Base-by-base conservation (phyloP, 2,113 vertebrate species). In the Telmatochromis sp. region DNA sequence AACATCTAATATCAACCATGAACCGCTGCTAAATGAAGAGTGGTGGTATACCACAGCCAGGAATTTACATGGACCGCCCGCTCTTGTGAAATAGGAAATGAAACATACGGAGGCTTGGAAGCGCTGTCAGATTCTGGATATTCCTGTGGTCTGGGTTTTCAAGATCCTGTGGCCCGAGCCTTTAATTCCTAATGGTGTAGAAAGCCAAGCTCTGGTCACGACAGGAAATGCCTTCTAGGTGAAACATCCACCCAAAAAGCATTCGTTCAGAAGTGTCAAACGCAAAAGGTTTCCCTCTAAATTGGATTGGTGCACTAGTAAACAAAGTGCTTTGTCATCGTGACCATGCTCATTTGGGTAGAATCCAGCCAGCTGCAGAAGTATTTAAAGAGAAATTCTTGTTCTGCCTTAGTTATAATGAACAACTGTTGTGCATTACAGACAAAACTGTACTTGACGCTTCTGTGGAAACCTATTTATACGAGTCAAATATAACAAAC, bases 51-150 rank as follows among this genome's bases (percentile, higher is more conserved):
- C 93, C 89, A 35, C 85, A 90, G 87, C 81, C 83, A 90, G 85
- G 93, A 94, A 95, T 94, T 89, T 86, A 81, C 93, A 93, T 89
- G 90, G 81, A 82, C 91, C 75, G 84, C 87, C 79, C 49, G 79
- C 89, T 90, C 89, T 95, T 94, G 91, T 82, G 90, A 95, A 96
- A 96, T 92, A 92, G 93, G 95, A 95, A 95, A 94, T 95, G 89
- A 95, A 95, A 93, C 89, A 87, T 85, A 87, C 35, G 40, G 86
- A 78, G 94, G 19, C 54, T 86, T 92, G 90, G 86, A 89, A 45
- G 80, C 57, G 9, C 65, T 31, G 81, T 89, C 81, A 86, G 57
- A 94, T 94, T 88, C 90, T 87, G 91, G 73, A 89, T 95, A 94
- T 95, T 94, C 93, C 93, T 95, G 95, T 93, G 95, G 95, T 95